Evolutionary conservation across 2,797 vertebrate genomes (phyloP), one percentile per base, ranked within the genome.

Genomic region (Rachycentron canadum): DNA sequence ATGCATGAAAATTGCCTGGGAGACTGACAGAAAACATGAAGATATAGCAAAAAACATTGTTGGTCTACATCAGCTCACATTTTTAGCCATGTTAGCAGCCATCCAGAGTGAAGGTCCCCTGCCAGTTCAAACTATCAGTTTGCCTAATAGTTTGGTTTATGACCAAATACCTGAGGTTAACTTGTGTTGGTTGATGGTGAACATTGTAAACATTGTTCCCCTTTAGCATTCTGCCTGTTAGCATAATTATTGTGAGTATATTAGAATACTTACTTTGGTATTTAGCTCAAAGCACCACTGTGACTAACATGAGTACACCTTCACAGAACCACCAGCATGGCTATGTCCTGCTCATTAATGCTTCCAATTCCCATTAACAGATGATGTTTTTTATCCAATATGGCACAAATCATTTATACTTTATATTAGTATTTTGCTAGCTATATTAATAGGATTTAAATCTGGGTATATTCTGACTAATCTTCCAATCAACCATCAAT

Each of bases 11-110:
- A 52, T 4, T 32, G 5, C 66, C 19, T 28, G 28, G 4, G n/a
- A 59, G 60, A 77, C 14, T 53, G 36, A 73, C 14, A 61, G 16
- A 30, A 58, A 65, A 61, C 28, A 43, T 7, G 7, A 12, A 34
- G 52, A 61, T 23, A 49, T n/a, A 63, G 34, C 4, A 59, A 28
- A 19, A 9, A 8, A 4, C 12, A 25, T 0, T 28, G 23, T 43
- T 47, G 30, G 7, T 68, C 43, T 30, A 3, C 28, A 40, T 52
- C 14, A 61, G 30, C 34, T 63, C 23, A 26, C 7, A 25, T 17
- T 34, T 28, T 47, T 9, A 25, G 23, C 65, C 12, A 21, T 28
- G 43, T 23, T 4, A 5, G 21, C 5, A 43, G 43, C 30, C 25
- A 10, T 49, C 19, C 47, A 8, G 45, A 38, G 41, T 16, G n/a